Percentiles rank a stretch among this genome's conserved stretches.
These are phyloP conservation scores for Ahaetulla prasina DNA, from an alignment of 2,113 vertebrate genomes.

Conservation along the genomic window DNA sequence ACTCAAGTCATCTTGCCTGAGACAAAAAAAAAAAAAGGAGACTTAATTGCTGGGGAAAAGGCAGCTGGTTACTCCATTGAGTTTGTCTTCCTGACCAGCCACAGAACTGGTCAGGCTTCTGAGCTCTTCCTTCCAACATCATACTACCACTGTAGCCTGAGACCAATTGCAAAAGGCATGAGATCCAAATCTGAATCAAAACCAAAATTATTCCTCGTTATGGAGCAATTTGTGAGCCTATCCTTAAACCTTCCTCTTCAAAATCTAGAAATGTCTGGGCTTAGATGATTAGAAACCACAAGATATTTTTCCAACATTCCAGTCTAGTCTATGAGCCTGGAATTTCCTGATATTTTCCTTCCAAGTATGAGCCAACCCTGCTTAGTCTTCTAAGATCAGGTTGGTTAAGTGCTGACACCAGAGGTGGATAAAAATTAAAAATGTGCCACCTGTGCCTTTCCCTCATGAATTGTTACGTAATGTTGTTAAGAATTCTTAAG, in stretches of 20 bases:
- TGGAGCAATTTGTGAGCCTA: neutral
- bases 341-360: neutral
- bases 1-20: neutral
- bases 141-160: neutral
- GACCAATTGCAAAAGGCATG: neutral
- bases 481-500: neutral
- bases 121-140: neutral
- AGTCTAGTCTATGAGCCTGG: neutral
- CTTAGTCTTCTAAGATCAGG: neutral
- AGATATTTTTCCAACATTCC: neutral
- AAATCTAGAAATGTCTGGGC: neutral
- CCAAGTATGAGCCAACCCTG: neutral
- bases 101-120: neutral
- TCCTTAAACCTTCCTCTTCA: neutral
- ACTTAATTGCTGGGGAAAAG: neutral
- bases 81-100: neutral
- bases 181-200: neutral
- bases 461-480: too few relatives aligned
- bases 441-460: neutral
- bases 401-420: neutral
- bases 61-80: neutral
- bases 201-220: neutral
- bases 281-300: neutral
- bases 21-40: neutral
- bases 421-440: neutral